phyloP scores from a whole-genome alignment of 2,113 vertebrate species.

The Lepisosteus oculatus region DNA sequence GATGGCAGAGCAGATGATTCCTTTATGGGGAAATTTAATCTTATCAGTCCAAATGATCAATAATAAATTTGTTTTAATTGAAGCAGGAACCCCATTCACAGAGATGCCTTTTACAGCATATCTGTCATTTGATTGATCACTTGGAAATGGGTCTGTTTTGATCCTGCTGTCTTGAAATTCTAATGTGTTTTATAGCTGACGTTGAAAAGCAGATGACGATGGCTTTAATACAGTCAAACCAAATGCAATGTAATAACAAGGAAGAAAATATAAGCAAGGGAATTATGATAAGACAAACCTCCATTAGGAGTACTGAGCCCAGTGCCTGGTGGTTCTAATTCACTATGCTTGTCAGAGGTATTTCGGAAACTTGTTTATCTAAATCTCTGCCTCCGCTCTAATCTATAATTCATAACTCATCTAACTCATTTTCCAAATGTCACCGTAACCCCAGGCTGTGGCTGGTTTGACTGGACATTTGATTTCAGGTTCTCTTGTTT shows the following conservation, averaged over 20 bases:
- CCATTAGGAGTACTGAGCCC: not conserved
- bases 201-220: not conserved
- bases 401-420: constrained; percentile 40
- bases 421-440: constrained; percentile 43
- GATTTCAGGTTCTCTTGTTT: not conserved
- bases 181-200: not conserved
- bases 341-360: constrained; percentile 5
- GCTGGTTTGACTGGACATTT: constrained; percentile 6
- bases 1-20: not conserved
- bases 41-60: not conserved
- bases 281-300: not conserved
- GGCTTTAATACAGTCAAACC: not conserved
- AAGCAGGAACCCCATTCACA: not conserved
- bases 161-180: not conserved
- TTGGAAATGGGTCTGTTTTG: not conserved
- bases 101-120: not conserved
- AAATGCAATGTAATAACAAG: not conserved
- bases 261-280: not conserved
- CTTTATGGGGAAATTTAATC: not conserved
- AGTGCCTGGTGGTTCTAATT: not conserved
- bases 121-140: not conserved
- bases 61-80: not conserved
- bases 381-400: constrained; percentile 20
- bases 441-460: constrained; percentile 23
- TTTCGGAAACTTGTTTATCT: constrained; percentile 16